phyloP scores from a whole-genome alignment of 2,888 invertebrate genomes.

The Drosophila fulvimacula region DNA sequence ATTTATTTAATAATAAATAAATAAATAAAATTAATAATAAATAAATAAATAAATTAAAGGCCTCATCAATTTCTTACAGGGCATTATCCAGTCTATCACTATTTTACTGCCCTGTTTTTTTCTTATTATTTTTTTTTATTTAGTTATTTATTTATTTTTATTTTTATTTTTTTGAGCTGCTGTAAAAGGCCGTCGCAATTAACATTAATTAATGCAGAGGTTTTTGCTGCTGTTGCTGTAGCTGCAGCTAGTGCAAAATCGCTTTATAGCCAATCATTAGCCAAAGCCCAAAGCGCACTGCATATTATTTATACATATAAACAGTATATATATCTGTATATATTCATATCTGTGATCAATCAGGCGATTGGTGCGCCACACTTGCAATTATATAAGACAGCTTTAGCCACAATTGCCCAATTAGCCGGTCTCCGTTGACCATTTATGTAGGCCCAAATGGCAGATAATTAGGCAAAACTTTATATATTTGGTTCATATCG shows the following conservation, averaged over 20 bases:
- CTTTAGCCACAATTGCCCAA: slow-evolving; percentile 48
- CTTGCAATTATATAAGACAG: slow-evolving; percentile 44
- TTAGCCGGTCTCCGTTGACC: slow-evolving; percentile 37
- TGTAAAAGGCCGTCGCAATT: slow-evolving; percentile 57
- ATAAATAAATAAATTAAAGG: no score
- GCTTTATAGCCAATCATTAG: slow-evolving; percentile 25
- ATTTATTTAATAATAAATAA: no score
- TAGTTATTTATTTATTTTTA: no score
- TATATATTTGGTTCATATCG: slow-evolving; percentile 25
- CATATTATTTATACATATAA: slow-evolving; percentile 6
- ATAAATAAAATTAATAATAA: no score
- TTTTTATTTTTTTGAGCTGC: slow-evolving; percentile 13
- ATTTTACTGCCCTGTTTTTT: neutral
- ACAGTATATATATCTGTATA: slow-evolving; percentile 5
- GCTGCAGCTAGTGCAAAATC: slow-evolving; percentile 27
- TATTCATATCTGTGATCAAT: slow-evolving; percentile 14
- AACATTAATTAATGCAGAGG: slow-evolving; percentile 68
- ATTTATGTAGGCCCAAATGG: slow-evolving; percentile 48
- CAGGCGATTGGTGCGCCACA: slow-evolving; percentile 14
- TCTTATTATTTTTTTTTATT: neutral
- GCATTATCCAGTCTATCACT: neutral
- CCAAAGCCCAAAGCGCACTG: neutral
- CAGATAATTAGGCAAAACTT: slow-evolving; percentile 33
- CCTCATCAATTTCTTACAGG: slow-evolving; percentile 5
- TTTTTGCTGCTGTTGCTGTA: slow-evolving; percentile 3